Base-by-base conservation (phyloP, 2,888 invertebrate genomes). In the Epirrhoe tristata region DNA sequence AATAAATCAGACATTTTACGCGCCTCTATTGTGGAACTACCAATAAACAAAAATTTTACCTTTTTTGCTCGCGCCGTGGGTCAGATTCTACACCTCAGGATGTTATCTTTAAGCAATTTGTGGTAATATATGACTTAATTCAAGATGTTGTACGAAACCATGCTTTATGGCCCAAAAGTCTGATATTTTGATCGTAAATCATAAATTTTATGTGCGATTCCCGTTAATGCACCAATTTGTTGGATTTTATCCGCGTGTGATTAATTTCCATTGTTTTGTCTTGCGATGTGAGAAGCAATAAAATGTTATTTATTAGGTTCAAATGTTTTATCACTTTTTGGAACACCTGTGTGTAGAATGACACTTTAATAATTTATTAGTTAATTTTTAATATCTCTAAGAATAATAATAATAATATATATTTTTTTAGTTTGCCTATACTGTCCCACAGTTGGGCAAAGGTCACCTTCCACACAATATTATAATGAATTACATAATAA, bases 71-170 rank as follows among this genome's bases (percentile, higher is more conserved):
- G 52, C 31, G 8, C 16, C 34, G 43, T 54, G 61, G 63, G 59
- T 67, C 60, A 74, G 76, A 79, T 72, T 70, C 73, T 75, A 84
- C 79, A 81, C 83, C 77, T 74, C 69, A 63, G 62, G 88, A 86
- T 89, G 67, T 72, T 86, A 93, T 92, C 92, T 81, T 10, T 71
- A 76, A 83, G 82, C 91, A 82, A 91, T 91, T 91, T 88, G 88
- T 86, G 83, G 81, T 89, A 90, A 93, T 85, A 89, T 91, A 93
- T 91, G 89, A 88, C 93, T 91, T 89, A 91, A 92, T 93, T 81
- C 77, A 67, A 67, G 70, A 16, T 50, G n/a, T 32, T 55, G 10
- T 39, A 69, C 71, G 68, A 71, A 63, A 46, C 74, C 69, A 68
- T 69, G 62, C 64, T 73, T 66, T 65, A 70, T 57, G 46, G 10